Percentiles rank a stretch among this genome's conserved stretches.
Conservation (phyloP, 2,113 vertebrate genomes). For the Microtus montanus region DNA sequence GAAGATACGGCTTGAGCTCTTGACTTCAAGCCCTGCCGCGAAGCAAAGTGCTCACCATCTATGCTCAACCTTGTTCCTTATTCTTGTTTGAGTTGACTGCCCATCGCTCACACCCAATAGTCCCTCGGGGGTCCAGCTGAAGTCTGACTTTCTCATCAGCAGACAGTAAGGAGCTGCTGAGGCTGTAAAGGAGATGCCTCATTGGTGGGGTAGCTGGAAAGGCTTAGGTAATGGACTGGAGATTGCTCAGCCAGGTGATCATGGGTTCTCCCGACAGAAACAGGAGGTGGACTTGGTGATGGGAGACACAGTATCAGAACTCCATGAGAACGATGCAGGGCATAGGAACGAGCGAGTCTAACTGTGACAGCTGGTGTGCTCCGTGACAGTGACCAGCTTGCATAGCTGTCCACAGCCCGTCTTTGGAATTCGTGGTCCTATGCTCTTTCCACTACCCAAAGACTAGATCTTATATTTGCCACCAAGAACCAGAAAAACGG, state of each 20-base stretch:
- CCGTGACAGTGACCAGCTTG: neutral
- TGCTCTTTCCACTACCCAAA: neutral
- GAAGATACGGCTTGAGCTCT: rapidly evolving
- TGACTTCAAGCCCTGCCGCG: neutral
- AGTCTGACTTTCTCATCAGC: neutral
- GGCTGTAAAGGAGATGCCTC: neutral
- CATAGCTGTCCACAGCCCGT: neutral
- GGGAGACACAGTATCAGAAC: neutral
- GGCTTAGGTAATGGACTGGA: neutral
- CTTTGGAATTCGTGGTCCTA: neutral
- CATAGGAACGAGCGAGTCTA: neutral
- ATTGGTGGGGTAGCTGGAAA: rapidly evolving
- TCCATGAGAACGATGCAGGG: neutral
- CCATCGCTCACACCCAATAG: neutral
- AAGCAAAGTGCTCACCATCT: neutral
- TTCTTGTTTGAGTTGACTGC: neutral
- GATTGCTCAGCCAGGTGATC: neutral
- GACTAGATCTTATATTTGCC: neutral
- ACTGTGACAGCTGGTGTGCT: neutral
- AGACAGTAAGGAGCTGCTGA: neutral
- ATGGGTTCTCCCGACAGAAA: neutral
- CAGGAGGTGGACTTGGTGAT: rapidly evolving
- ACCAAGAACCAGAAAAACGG: neutral
- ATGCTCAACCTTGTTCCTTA: neutral
- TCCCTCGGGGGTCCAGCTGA: neutral